Conservation (phyloP, 2,888 invertebrate species). For the Scrobipalpa atriplicella region DNA sequence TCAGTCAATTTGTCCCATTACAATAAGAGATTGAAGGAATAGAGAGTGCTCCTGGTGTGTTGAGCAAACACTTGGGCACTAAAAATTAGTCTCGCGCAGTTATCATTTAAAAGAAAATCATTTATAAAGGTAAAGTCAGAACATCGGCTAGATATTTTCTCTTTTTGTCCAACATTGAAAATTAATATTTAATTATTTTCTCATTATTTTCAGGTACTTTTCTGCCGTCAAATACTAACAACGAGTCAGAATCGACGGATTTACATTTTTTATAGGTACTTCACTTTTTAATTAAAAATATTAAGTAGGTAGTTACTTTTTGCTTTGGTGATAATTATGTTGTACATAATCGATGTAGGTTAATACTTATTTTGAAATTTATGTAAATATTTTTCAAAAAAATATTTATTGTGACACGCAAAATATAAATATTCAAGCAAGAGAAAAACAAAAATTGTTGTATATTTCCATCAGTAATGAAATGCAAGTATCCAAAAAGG, state of each 20-base stretch:
- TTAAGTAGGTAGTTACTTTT: conserved; percentile 21
- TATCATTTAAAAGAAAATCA: no score
- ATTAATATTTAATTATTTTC: neutral
- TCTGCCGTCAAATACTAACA: neutral
- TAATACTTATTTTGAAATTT: no score
- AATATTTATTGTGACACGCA: neutral
- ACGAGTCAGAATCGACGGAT: conserved; percentile 3
- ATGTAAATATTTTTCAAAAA: conserved; percentile 12
- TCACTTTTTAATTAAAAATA: neutral
- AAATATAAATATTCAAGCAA: neutral
- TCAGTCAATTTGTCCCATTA: no score
- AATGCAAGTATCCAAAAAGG: conserved; percentile 69
- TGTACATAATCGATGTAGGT: neutral
- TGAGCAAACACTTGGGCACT: no score
- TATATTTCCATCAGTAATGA: neutral
- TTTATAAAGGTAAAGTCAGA: no score
- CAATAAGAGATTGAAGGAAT: no score
- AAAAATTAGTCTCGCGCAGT: no score
- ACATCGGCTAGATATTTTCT: no score
- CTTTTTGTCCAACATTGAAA: no score
- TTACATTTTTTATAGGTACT: neutral
- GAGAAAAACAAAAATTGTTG: neutral
- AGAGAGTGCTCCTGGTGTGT: no score
- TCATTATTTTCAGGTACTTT: neutral
- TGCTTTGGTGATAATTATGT: conserved; percentile 47